Evolutionary conservation across 2,113 vertebrate species (phyloP), one percentile per base, ranked within the genome.

Genomic region (Myrmophylax atrothorax): DNA sequence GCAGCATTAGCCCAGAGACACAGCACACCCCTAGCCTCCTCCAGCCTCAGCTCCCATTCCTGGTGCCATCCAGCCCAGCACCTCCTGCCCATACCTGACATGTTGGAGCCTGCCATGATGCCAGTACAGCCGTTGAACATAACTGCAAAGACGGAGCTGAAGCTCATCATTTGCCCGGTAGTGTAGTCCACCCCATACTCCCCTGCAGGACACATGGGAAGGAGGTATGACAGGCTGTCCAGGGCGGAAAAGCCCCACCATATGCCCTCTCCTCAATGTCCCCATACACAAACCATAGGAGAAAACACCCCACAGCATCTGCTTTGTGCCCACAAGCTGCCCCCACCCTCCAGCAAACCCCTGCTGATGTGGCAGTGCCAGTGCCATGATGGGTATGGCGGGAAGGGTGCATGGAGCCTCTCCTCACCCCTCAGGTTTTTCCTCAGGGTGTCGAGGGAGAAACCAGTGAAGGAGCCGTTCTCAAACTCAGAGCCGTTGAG

Each of bases 381-480:
- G 58, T 28, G 35, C 29, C 58, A 84, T 0, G 0, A n/a, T 12
- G 28, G 49, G 28, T 64, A 58, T 0, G 0, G 53, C 3, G 2
- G 49, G 28, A 18, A 69, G 68, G 12, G n/a, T 33, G 33, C 12
- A 14, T 5, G 72, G 18, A 79, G 63, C 26, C 3, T 8, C 35
- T 88, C 74, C 98, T 98, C 93, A 99, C 99, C 98, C 1, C 87
- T 35, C 40, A 99, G 97, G 90, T 99, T 99, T 44, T 95, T 96
- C 14, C 97, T 93, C 74, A 99, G 97, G 9, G 99, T 99, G 59
- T 97, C 53, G 7, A 99, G 91, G 46, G 98, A 99, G 95, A 99
- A 99, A 75, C 99, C 98, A 0, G 98, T 99, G 92, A 99, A 99
- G 86, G 42, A 58, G 33, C 96, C 97, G 1, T 98, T 98, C 73